Evolutionary conservation across 2,888 invertebrate species (phyloP), one percentile per base, ranked within the genome.

Genomic region (Hymenopus coronatus): DNA sequence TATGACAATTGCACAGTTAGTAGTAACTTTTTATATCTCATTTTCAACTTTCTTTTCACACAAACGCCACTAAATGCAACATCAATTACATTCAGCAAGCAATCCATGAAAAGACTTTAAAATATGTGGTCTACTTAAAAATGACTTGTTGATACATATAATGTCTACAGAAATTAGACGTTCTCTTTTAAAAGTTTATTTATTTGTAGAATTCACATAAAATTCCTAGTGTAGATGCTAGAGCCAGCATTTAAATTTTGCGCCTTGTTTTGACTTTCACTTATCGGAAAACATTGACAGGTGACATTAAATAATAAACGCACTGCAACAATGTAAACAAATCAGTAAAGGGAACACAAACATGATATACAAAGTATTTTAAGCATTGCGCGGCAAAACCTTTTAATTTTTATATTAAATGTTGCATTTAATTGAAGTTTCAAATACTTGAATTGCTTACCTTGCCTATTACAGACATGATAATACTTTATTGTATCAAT

Each of bases 391-490:
- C 85, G 85, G 85, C 46, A 85, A 85, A 85, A 85, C 25, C 28
- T 28, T 81, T 28, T 30, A 81, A 3, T 20, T 20, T 14, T 70
- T 20, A 15, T 2, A 70, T 20, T 70, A 20, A 70, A 20, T 70
- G 4, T 20, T 70, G 20, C 25, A 86, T 1, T 1, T 28, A 28
- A 70, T 9, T 70, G 8, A 20, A 70, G 7, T 30, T 28, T 8
- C n/a, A 27, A 82, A 82, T 0, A 4, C 27, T n/a, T 33, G 1
- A 9, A n/a, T 30, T 40, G 0, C 20, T 87, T 88, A 88, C 88
- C 88, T 88, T 88, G 54, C 88, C 88, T 84, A 88, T 88, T 20
- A 88, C 88, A 81, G 88, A 88, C 88, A 88, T 88, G 27, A 20
- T 88, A 81, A 28, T 70, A 25, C 33, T 70, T 25, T 33, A 4